Conservation (phyloP, 2,888 invertebrate genomes). For the Lysandra bellargus region DNA sequence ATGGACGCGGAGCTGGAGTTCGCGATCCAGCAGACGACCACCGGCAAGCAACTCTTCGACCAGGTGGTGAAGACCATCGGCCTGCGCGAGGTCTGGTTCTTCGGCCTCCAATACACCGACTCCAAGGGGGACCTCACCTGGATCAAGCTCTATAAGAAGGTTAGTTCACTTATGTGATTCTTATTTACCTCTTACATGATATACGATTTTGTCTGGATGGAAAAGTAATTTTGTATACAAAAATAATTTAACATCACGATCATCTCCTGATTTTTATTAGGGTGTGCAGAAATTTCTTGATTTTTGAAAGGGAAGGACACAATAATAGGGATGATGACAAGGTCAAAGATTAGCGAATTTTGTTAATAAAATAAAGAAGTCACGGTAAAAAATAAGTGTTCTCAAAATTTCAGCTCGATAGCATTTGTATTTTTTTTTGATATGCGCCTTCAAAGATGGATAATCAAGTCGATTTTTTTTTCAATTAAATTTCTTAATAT, state of each 20-base stretch:
- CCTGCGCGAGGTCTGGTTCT: slow-evolving; percentile 99
- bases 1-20: slow-evolving; percentile 99
- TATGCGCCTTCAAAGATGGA: too few species aligned
- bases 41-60: slow-evolving; percentile 99
- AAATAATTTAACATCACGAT: background rate
- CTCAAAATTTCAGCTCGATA: too few species aligned
- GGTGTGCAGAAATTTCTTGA: too few species aligned
- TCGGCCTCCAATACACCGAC: slow-evolving; percentile 99
- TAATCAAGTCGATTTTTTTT: too few species aligned
- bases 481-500: too few species aligned
- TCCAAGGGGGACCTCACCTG: slow-evolving; percentile 98
- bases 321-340: too few species aligned
- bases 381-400: too few species aligned
- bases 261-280: background rate
- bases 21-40: slow-evolving; percentile 99
- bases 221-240: too few species aligned
- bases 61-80: slow-evolving; percentile 99
- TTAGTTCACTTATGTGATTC: slow-evolving; percentile 68
- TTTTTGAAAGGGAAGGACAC: too few species aligned
- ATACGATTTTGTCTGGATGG: background rate
- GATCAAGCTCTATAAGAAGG: slow-evolving; percentile 99
- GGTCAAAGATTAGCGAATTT: too few species aligned
- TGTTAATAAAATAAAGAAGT: too few species aligned
- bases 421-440: too few species aligned
- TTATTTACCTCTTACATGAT: background rate